phyloP scores from a whole-genome alignment of 2,113 vertebrate genomes.

The Tonatia bakeri region DNA sequence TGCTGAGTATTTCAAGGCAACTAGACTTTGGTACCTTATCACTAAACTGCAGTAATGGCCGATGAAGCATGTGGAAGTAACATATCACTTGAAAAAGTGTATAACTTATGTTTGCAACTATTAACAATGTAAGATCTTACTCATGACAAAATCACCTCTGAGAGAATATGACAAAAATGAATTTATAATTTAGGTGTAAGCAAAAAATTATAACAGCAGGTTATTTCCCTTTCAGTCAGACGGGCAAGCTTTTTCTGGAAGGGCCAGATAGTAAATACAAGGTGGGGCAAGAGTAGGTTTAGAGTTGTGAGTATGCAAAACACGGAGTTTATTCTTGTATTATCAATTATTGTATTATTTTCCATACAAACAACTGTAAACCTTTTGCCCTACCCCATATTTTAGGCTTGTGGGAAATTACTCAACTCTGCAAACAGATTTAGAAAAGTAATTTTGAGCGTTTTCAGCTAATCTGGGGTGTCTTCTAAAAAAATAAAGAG shows the following conservation, averaged over 20 bases:
- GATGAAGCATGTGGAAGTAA: background rate
- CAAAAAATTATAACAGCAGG: slow-evolving; percentile 9
- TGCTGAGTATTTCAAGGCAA: background rate
- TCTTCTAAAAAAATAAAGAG: slow-evolving; percentile 37
- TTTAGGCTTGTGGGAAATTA: background rate
- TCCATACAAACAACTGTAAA: background rate
- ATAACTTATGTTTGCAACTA: background rate
- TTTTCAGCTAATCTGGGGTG: background rate
- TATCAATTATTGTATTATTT: background rate
- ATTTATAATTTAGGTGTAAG: background rate
- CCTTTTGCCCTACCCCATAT: background rate
- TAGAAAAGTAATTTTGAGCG: background rate
- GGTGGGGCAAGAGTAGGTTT: background rate
- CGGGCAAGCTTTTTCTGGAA: background rate
- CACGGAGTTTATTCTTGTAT: background rate
- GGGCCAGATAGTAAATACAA: background rate
- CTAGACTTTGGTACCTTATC: background rate
- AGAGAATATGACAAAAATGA: background rate
- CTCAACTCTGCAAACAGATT: background rate
- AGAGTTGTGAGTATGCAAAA: background rate
- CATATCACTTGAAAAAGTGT: background rate
- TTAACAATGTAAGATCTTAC: background rate
- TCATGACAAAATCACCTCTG: background rate
- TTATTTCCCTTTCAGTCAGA: background rate
- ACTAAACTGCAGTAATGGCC: background rate